Percentiles rank a stretch among this genome's conserved stretches.
These are phyloP conservation scores for Galago senegalensis DNA, from an alignment of 2,797 vertebrate species.

Conservation along the genomic window DNA sequence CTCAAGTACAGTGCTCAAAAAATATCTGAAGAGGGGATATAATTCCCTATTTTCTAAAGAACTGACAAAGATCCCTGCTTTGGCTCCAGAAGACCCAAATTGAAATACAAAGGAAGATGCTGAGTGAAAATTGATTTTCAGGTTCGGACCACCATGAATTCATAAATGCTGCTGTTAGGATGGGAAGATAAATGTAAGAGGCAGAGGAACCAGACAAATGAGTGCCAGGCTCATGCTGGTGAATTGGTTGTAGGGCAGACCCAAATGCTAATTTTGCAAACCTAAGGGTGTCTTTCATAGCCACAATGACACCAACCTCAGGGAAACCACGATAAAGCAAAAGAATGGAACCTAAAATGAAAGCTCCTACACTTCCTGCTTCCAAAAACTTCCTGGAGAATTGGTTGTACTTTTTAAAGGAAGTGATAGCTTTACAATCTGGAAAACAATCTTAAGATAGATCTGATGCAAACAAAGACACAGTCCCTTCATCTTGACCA, in stretches of 20 bases:
- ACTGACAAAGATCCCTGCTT: slow-evolving; percentile 80
- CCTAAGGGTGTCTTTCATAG: neutral
- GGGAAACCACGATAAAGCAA: slow-evolving; percentile 35
- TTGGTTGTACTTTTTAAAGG: neutral
- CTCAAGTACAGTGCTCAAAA: slow-evolving; percentile 70
- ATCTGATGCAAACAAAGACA: neutral
- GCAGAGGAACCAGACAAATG: slow-evolving; percentile 59
- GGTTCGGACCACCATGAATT: slow-evolving; percentile 81
- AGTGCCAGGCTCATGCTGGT: slow-evolving; percentile 2
- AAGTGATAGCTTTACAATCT: neutral
- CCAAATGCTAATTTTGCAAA: slow-evolving; percentile 58
- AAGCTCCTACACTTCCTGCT: slow-evolving; percentile 14
- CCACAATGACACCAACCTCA: neutral
- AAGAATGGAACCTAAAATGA: slow-evolving; percentile 25
- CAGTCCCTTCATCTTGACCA: neutral
- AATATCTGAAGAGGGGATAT: slow-evolving; percentile 76
- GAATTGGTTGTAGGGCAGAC: slow-evolving; percentile 60
- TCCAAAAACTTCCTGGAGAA: slow-evolving; percentile 32
- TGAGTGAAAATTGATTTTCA: slow-evolving; percentile 86
- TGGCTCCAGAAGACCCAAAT: slow-evolving; percentile 81
- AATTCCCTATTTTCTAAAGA: slow-evolving; percentile 82
- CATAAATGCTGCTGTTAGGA: slow-evolving; percentile 80
- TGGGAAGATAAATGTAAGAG: slow-evolving; percentile 63
- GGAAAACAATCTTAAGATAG: slow-evolving; percentile 28
- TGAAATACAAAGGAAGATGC: slow-evolving; percentile 81